Conservation (phyloP, 2,113 vertebrate genomes). For the Fulica atra region DNA sequence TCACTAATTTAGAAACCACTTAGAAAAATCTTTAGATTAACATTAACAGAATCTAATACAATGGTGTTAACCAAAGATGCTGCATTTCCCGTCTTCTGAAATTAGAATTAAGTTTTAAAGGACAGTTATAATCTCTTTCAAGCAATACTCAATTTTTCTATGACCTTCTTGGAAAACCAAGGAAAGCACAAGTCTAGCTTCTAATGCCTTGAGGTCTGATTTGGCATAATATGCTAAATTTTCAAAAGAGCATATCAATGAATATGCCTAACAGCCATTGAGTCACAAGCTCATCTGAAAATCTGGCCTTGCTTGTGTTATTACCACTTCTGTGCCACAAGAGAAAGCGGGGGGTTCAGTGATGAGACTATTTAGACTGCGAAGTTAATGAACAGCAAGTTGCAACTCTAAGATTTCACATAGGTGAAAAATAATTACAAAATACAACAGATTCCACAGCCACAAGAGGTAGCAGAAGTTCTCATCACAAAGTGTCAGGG, state of each 20-base stretch:
- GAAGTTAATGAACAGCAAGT: background rate
- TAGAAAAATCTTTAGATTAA: background rate
- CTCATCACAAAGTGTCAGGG: background rate
- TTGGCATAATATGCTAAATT: background rate
- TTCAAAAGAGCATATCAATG: background rate
- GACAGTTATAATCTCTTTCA: background rate
- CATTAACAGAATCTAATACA: background rate
- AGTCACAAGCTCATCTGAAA: background rate
- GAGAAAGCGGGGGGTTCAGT: background rate
- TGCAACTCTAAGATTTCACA: background rate
- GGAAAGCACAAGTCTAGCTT: background rate
- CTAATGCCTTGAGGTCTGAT: background rate
- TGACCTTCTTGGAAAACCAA: background rate
- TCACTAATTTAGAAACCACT: background rate
- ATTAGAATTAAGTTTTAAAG: background rate
- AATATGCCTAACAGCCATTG: background rate
- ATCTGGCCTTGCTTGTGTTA: background rate
- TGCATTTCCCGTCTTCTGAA: background rate
- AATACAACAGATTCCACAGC: background rate
- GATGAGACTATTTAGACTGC: background rate
- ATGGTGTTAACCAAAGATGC: background rate
- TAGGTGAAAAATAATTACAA: background rate
- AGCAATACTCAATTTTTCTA: background rate
- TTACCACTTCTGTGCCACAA: background rate
- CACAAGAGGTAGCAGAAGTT: background rate